These are phyloP conservation scores for Tetragnatha montana DNA, from an alignment of 2,888 invertebrate species.

Conservation along the genomic window DNA sequence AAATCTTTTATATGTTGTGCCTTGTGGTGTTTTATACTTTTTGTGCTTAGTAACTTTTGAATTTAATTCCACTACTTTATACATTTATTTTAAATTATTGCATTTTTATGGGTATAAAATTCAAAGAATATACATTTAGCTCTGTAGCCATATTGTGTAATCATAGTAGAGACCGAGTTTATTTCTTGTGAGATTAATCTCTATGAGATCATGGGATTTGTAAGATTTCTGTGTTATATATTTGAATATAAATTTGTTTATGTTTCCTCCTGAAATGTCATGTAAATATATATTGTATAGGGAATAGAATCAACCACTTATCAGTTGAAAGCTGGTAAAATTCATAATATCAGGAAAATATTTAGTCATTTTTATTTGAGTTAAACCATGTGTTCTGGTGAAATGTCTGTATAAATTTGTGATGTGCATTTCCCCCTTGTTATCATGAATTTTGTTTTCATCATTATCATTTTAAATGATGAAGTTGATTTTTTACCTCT, in stretches of 20 bases:
- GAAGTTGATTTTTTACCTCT: not conserved
- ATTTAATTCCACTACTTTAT: not conserved
- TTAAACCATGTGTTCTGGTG: conserved; percentile 36
- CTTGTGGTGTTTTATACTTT: not conserved
- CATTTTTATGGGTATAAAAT: not conserved
- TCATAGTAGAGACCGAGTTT: conserved; percentile 15
- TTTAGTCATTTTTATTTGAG: conserved; percentile 49
- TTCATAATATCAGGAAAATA: conserved; percentile 45
- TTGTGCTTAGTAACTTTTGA: not conserved
- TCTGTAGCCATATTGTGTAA: conserved; percentile 60
- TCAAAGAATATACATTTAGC: conserved; percentile 22
- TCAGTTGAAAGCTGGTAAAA: conserved; percentile 56
- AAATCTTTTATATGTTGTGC: conserved; percentile 9
- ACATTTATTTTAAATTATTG: not conserved
- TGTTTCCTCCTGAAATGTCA: conserved; percentile 62
- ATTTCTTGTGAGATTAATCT: conserved; percentile 17
- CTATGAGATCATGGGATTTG: conserved; percentile 15
- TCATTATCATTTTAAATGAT: conserved; percentile 12
- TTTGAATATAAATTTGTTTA: conserved; percentile 58
- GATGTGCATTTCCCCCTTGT: not conserved
- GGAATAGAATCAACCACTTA: conserved; percentile 51
- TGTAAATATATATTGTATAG: conserved; percentile 69
- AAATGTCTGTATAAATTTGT: conserved; percentile 42
- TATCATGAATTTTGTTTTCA: conserved; percentile 23
- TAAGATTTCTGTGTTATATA: conserved; percentile 29